Evolutionary conservation across 2,797 vertebrate genomes (phyloP), one percentile per base, ranked within the genome.

Genomic region (Hylomyscus alleni): DNA sequence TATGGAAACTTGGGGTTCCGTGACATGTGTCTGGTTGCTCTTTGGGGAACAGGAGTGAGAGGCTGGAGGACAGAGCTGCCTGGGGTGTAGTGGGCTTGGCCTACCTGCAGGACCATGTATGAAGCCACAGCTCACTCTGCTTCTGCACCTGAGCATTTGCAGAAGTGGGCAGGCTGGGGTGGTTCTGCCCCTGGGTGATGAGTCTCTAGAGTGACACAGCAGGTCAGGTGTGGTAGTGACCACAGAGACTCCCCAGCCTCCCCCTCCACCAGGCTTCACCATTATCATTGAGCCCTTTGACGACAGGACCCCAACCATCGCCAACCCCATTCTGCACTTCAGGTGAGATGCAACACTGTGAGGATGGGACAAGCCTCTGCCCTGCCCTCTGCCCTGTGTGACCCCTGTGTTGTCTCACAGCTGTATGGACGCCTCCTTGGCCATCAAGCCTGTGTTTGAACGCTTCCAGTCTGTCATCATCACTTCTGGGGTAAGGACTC

Each of bases 281-380:
- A 99, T 99, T 86, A 99, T 99, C 97, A 99, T 99, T 0, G 99
- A 99, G 82, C 99, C 99, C 2, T 99, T 99, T 67, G 99, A 99
- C 0, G 99, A 99, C 98, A 98, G 98, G 97, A 99, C 99, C 0
- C 99, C 99, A 0, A 99, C 99, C 86, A 99, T 99, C 11, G 97
- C 99, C 97, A 99, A 99, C 98, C 99, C 99, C 0, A 95, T 99
- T 93, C 98, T 99, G 96, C 99, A 99, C 98, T 99, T 99, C 98
- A 99, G 99, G 99, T 99, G 95, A 95, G 95, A 4, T 24, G 54
- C 11, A 1, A 6, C 40, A 31, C 13, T 0, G 52, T 1, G 14
- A 11, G 40, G 44, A 10, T 1, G 0, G 22, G 62, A 22, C 0
- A 0, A 17, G 1, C 87, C n/a, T 0, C 0, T 19, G n/a, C 47